Percentiles rank a stretch among this genome's conserved stretches.
Conservation (phyloP, 2,888 invertebrate genomes). For the Tryphoninae sp. region DNA sequence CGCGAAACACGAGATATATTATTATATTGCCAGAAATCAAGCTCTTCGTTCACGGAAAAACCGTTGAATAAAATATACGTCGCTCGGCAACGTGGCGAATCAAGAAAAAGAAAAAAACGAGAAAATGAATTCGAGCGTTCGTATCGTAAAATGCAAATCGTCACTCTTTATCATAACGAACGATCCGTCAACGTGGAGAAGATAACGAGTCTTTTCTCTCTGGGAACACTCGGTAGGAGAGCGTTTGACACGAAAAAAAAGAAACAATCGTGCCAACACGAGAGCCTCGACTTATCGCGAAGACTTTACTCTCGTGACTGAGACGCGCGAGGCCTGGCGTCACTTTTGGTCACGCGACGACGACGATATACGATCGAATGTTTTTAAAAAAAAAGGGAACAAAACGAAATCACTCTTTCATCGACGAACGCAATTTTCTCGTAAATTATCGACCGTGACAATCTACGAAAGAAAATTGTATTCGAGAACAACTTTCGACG, state of each 20-base stretch:
- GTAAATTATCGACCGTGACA: constrained; percentile 1
- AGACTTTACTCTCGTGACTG: constrained; percentile 49
- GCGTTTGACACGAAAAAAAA: neutral
- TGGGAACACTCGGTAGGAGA: constrained; percentile 13
- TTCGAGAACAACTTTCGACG: neutral
- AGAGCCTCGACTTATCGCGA: constrained; percentile 43
- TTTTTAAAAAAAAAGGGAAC: neutral
- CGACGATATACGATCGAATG: constrained; percentile 2
- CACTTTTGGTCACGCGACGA: constrained; percentile 51
- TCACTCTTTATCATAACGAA: constrained; percentile 26
- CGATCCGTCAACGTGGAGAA: constrained; percentile 34
- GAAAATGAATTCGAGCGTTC: neutral
- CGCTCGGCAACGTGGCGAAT: constrained; percentile 28
- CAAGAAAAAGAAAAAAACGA: constrained; percentile 1
- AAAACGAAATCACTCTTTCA: neutral
- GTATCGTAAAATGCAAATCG: constrained; percentile 15
- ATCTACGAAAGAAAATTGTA: neutral
- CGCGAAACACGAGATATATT: constrained; percentile 15
- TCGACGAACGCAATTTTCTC: constrained; percentile 5
- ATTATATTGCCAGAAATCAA: constrained; percentile 3
- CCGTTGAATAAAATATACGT: constrained; percentile 44
- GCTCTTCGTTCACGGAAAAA: neutral
- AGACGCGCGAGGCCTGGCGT: constrained; percentile 33
- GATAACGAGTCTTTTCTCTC: constrained; percentile 29
- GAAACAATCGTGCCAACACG: constrained; percentile 43